phyloP scores from a whole-genome alignment of 1,140 invertebrate species.

The Drosophila bocki region DNA sequence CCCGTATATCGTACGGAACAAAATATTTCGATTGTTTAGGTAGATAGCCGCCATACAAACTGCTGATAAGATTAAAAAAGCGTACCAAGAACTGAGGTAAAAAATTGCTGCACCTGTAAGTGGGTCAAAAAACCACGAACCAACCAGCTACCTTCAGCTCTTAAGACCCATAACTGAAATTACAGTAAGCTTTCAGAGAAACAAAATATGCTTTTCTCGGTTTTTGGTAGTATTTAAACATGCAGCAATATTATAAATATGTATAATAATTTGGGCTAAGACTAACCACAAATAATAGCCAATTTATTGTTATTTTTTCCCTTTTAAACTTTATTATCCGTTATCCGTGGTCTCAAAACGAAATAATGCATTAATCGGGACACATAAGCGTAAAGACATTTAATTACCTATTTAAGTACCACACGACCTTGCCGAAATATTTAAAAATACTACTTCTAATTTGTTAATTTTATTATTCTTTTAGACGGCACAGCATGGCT shows the following conservation, averaged over 20 bases:
- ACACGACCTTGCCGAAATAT: not conserved
- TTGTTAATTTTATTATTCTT: conserved; percentile 6
- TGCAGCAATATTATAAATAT: not conserved
- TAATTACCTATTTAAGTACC: not conserved
- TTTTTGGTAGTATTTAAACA: too few species aligned
- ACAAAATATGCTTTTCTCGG: too few species aligned
- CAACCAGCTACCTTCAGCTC: not conserved
- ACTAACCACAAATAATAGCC: not conserved
- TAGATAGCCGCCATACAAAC: conserved; percentile 34
- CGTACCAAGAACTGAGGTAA: conserved; percentile 21
- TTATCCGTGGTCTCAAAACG: not conserved
- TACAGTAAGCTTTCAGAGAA: not conserved
- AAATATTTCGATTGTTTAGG: conserved; percentile 32
- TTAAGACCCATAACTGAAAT: not conserved
- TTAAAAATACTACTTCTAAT: not conserved
- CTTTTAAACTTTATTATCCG: not conserved
- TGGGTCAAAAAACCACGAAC: conserved; percentile 13
- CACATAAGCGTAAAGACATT: not conserved
- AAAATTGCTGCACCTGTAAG: conserved; percentile 63
- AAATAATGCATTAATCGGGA: not conserved
- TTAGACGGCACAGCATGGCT: conserved; percentile 97
- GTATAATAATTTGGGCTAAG: not conserved
- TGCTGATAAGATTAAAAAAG: conserved; percentile 66
- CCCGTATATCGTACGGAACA: conserved; percentile 16
- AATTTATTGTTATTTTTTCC: not conserved